Evolutionary conservation across 2,113 vertebrate species (phyloP).

Genomic region (Sitta europaea): DNA sequence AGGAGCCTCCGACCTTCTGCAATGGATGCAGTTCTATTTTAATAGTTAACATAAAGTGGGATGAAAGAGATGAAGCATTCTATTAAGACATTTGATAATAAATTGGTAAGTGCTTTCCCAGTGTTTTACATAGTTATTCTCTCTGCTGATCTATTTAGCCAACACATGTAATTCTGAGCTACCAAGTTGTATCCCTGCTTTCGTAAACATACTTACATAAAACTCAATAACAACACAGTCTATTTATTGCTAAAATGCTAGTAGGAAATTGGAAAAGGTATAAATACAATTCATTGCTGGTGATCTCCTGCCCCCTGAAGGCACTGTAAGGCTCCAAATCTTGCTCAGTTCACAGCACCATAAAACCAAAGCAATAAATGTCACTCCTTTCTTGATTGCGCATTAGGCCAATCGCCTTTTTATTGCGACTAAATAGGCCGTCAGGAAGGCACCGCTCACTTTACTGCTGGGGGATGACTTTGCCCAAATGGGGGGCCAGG

Average conservation of each 20-base stretch:
- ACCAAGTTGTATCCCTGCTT: conserved; percentile 53
- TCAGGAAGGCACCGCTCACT: conserved; percentile 21
- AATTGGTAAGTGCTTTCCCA: neutral
- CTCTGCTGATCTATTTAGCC: conserved; percentile 46
- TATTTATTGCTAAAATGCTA: conserved; percentile 59
- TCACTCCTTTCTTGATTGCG: conserved; percentile 54
- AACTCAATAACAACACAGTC: conserved; percentile 53
- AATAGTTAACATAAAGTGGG: conserved; percentile 16
- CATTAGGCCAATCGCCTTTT: conserved; percentile 61
- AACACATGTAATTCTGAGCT: conserved; percentile 58
- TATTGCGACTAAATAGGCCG: conserved; percentile 60
- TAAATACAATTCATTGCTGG: conserved; percentile 60
- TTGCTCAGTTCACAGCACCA: conserved; percentile 45
- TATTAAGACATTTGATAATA: neutral
- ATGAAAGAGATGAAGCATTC: neutral
- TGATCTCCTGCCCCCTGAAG: conserved; percentile 55
- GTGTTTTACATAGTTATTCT: conserved; percentile 7
- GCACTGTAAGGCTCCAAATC: conserved; percentile 44
- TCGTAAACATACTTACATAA: conserved; percentile 56
- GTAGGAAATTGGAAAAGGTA: conserved; percentile 64
- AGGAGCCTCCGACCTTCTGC: conserved; percentile 55
- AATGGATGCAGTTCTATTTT: conserved; percentile 36
- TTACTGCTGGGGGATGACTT: conserved; percentile 23
- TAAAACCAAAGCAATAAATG: conserved; percentile 68
- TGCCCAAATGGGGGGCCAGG: conserved; percentile 16